These are phyloP conservation scores for Riparia riparia DNA, from an alignment of 2,113 vertebrate genomes.

Conservation along the genomic window DNA sequence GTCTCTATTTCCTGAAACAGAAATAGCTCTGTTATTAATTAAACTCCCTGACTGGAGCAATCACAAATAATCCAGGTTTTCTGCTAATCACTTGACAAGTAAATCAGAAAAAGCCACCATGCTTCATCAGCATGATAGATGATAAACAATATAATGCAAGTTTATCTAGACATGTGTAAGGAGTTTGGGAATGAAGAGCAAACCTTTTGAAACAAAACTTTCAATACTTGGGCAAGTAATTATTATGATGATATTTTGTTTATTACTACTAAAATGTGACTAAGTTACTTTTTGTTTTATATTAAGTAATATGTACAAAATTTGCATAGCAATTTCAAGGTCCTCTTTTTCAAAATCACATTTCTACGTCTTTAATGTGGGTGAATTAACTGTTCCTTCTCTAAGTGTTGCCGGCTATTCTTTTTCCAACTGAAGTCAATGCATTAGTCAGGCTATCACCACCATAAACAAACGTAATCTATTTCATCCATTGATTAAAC, in stretches of 20 bases:
- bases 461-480: conserved; percentile 21
- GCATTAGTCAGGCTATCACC: neutral
- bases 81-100: neutral
- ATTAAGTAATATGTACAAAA: neutral
- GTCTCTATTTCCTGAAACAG: neutral
- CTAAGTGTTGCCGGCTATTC: neutral
- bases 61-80: neutral
- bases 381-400: neutral
- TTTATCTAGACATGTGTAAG: neutral
- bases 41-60: neutral
- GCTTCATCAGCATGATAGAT: neutral
- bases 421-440: neutral
- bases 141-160: neutral
- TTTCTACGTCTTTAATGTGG: neutral
- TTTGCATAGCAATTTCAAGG: neutral
- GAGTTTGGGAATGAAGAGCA: neutral
- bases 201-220: neutral
- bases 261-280: neutral
- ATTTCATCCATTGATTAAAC: conserved; percentile 48
- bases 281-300: neutral
- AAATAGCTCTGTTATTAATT: neutral
- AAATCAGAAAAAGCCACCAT: neutral
- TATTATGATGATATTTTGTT: neutral
- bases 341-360: neutral
- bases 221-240: neutral